These are phyloP conservation scores for Onchidella celtica DNA, from an alignment of 2,888 invertebrate species.

Conservation along the genomic window DNA sequence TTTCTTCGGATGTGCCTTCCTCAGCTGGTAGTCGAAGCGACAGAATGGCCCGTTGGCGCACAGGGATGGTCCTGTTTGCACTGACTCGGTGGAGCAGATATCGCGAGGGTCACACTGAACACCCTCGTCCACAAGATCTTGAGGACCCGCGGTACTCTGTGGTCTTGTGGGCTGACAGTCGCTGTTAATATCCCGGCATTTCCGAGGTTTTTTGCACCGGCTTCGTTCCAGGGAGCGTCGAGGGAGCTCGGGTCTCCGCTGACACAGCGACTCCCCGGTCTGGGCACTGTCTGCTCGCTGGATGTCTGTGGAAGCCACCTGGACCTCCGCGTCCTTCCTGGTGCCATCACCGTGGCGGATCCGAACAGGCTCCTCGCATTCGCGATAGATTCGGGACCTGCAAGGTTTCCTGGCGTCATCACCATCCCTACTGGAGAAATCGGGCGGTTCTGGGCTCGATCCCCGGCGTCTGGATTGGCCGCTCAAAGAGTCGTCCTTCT, in stretches of 20 bases:
- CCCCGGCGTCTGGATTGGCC: too few relatives aligned
- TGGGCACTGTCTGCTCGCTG: neutral
- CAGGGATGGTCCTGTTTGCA: slow-evolving; percentile 22
- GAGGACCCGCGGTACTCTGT: neutral
- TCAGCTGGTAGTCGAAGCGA: slow-evolving; percentile 25
- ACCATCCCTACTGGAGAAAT: too few relatives aligned
- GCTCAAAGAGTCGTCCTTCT: too few relatives aligned
- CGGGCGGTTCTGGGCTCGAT: too few relatives aligned
- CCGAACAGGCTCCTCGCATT: neutral
- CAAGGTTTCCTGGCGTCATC: too few relatives aligned
- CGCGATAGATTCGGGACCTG: neutral
- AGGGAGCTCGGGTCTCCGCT: neutral
- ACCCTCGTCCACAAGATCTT: neutral
- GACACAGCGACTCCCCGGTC: neutral
- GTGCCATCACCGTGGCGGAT: neutral
- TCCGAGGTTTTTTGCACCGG: neutral
- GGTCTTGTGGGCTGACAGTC: too few relatives aligned
- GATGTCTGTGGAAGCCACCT: neutral
- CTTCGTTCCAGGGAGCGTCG: neutral
- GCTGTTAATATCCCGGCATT: too few relatives aligned
- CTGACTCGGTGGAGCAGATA: neutral
- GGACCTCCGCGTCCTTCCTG: neutral
- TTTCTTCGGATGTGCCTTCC: neutral
- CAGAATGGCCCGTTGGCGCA: slow-evolving; percentile 11
- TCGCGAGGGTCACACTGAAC: neutral